A percentile compares a stretch with the other conserved stretches of the same genome.
Evolutionary conservation across 2,888 invertebrate genomes (phyloP).

Genomic region (Bhutanitis thaidina): DNA sequence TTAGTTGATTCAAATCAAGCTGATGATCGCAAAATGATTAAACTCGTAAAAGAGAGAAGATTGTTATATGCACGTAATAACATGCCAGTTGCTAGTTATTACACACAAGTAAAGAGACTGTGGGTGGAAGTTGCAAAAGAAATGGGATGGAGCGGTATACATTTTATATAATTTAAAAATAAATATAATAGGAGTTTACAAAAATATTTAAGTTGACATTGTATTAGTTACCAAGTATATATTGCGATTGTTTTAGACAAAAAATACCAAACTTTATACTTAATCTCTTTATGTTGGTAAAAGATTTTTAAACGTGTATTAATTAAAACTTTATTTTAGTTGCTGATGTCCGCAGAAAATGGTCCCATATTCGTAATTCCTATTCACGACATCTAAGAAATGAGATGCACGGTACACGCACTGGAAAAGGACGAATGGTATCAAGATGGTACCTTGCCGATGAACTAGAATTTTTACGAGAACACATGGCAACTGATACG

Average conservation of each 20-base stretch:
- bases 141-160: constrained; percentile 66
- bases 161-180: background rate
- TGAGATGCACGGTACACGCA: constrained; percentile 69
- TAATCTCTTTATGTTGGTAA: no score
- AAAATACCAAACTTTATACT: no score
- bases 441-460: constrained; percentile 71
- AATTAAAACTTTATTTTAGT: constrained; percentile 35
- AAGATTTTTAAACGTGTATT: no score
- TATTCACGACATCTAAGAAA: constrained; percentile 73
- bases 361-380: constrained; percentile 74
- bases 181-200: no score
- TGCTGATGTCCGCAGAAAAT: constrained; percentile 68
- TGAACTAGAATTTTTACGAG: constrained; percentile 65
- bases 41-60: constrained; percentile 58
- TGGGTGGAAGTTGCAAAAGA: constrained; percentile 63
- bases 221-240: no score
- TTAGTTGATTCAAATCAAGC: constrained; percentile 65
- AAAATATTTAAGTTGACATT: no score
- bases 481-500: constrained; percentile 74
- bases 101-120: constrained; percentile 58
- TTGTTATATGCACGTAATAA: constrained; percentile 68
- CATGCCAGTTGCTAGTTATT: constrained; percentile 71
- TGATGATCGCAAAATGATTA: constrained; percentile 66
- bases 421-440: constrained; percentile 65
- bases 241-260: no score